Evolutionary conservation across 30 jellyfish, hydroid and myxozoan genomes (phyloP), one percentile per base, ranked within the genome.

Genomic region (Clytia hemisphaerica): DNA sequence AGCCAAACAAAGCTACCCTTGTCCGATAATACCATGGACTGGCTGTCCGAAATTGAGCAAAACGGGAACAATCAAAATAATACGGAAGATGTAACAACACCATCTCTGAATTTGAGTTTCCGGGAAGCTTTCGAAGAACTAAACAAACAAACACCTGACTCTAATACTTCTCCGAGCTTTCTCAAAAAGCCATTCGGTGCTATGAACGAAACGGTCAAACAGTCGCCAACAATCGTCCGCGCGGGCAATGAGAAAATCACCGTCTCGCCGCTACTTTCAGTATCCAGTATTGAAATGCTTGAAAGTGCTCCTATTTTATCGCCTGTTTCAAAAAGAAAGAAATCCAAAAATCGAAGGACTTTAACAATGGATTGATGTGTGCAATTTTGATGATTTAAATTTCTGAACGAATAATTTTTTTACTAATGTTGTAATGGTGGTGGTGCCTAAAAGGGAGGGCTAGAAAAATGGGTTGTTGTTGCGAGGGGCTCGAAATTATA

Each of bases 251-350:
- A 69, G 14, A 45, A 46, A 22, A 69, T 69, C 22, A 28, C 73
- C 6, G 81, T 69, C 14, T 87, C 92, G 46, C 94, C 96, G 9
- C 68, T 70, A 16, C 62, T 79, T 34, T 87, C 96, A 12, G 96
- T 91, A 10, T 71, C 86, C 46, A 87, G 96, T 61, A 22, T 87
- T 46, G 90, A 87, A 59, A 58, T 74, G 18, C 61, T 87, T 27
- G 96, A 87, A 57, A 72, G 67, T 30, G 96, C 96, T 34, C 96
- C 96, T 1, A 64, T 87, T 25, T 44, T 87, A 2, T 78, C 96
- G 63, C 96, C 96, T 14, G 28, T 66, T 9, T 61, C 61, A 4
- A 61, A 74, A 37, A 69, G 62, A 53, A 40, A 73, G 36, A 58
- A 50, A 58, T 12, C 37, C 2, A 65, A 58, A 44, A 69, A 72